Evolutionary conservation across 2,113 vertebrate species (phyloP).

Genomic region (Halcyon malimbica): DNA sequence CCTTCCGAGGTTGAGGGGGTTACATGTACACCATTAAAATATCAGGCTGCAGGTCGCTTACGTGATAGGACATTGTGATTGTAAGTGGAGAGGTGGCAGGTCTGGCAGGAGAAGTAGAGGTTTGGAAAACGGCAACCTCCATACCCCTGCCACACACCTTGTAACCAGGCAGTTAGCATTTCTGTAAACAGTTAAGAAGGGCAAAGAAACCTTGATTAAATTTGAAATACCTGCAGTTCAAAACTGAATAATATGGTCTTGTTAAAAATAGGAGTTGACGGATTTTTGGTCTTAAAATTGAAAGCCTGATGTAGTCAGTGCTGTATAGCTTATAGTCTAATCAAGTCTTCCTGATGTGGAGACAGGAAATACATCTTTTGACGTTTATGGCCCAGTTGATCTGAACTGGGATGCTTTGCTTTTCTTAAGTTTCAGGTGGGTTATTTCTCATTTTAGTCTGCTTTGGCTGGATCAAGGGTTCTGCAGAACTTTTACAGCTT

Average conservation of each 20-base stretch:
- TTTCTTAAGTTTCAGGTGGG: neutral
- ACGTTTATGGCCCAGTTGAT: neutral
- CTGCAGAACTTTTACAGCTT: neutral
- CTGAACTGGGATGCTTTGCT: neutral
- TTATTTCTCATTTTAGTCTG: neutral
- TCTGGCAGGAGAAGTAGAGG: neutral
- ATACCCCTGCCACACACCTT: neutral
- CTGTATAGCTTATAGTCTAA: neutral
- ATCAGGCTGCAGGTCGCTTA: fast-evolving
- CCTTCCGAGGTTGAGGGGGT: neutral
- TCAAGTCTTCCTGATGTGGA: neutral
- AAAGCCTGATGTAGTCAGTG: neutral
- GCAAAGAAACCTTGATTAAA: neutral
- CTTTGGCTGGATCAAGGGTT: neutral
- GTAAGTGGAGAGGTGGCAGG: neutral
- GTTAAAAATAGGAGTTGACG: neutral
- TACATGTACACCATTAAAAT: neutral
- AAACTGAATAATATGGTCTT: neutral
- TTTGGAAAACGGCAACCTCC: neutral
- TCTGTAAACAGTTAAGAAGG: neutral
- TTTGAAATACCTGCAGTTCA: neutral
- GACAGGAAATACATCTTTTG: neutral
- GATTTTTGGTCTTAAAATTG: neutral
- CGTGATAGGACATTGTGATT: neutral
- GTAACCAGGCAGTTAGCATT: neutral